A percentile compares a stretch with the other conserved stretches of the same genome.
phyloP scores from a whole-genome alignment of 2,797 vertebrate species.

The Epinephelus awoara region DNA sequence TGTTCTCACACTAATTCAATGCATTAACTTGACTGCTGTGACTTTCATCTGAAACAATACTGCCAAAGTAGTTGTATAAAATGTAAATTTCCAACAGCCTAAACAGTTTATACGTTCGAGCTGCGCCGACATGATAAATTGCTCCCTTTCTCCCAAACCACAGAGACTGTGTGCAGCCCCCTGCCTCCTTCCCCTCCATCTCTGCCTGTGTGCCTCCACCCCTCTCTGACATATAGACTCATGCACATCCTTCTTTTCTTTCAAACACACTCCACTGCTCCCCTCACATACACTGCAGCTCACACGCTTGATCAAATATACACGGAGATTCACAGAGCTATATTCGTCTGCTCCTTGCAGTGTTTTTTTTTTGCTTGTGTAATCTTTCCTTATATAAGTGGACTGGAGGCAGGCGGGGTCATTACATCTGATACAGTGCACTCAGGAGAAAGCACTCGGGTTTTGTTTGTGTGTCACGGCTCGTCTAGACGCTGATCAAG shows the following conservation, averaged over 20 bases:
- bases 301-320: constrained; percentile 73
- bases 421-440: constrained; percentile 53
- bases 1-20: constrained; percentile 67
- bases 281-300: constrained; percentile 61
- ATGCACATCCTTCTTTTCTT: constrained; percentile 57
- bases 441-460: constrained; percentile 46
- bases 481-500: constrained; percentile 77
- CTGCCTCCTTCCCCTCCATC: constrained; percentile 53
- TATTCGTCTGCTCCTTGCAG: constrained; percentile 66
- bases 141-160: constrained; percentile 47
- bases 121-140: constrained; percentile 68
- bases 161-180: constrained; percentile 38
- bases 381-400: constrained; percentile 82
- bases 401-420: constrained; percentile 74
- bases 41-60: constrained; percentile 59
- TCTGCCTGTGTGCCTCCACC: constrained; percentile 52
- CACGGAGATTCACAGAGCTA: constrained; percentile 66
- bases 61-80: constrained; percentile 63
- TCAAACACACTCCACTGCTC: constrained; percentile 58
- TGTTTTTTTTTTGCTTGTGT: constrained; percentile 71
- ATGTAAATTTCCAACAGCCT: constrained; percentile 66
- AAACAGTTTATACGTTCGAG: constrained; percentile 64
- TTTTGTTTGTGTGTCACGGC: constrained; percentile 58
- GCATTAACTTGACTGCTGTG: constrained; percentile 65
- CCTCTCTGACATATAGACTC: constrained; percentile 62